Evolutionary conservation across 2,797 vertebrate species (phyloP).

Genomic region (Danio jaintianensis): DNA sequence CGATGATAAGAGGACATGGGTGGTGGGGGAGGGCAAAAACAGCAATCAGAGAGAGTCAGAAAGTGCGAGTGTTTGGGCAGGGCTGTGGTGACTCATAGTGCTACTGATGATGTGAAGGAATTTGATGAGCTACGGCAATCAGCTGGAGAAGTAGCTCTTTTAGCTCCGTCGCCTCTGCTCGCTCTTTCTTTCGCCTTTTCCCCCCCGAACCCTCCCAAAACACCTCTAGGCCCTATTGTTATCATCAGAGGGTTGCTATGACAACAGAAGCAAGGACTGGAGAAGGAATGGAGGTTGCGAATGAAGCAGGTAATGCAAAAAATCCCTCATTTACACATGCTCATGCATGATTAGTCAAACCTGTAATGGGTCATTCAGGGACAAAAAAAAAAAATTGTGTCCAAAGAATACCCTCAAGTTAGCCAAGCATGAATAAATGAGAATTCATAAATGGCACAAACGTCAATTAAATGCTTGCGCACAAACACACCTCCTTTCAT

Average conservation of each 20-base stretch:
- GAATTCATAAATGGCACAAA: not conserved
- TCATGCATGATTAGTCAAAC: conserved; percentile 23
- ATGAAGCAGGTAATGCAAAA: conserved; percentile 31
- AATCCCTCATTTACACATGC: conserved; percentile 15
- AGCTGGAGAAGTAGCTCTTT: conserved; percentile 37
- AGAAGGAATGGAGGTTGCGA: conserved; percentile 27
- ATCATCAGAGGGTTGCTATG: conserved; percentile 61
- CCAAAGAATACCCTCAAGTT: not conserved
- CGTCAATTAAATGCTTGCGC: not conserved
- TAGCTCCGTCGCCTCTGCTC: not conserved
- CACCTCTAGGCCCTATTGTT: conserved; percentile 43
- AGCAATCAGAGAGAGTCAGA: conserved; percentile 18
- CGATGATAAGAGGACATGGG: conserved; percentile 13
- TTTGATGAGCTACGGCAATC: conserved; percentile 52
- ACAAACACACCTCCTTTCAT: conserved; percentile 7
- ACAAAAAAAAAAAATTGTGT: conserved; percentile 18
- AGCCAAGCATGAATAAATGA: too few species aligned
- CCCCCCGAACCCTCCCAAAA: conserved; percentile 4
- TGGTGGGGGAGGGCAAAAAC: not conserved
- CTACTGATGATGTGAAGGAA: conserved; percentile 62
- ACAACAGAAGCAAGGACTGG: conserved; percentile 54
- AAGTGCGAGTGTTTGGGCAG: conserved; percentile 23
- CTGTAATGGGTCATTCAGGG: not conserved
- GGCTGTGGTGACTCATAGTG: conserved; percentile 57
- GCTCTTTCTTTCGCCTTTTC: not conserved